These are phyloP conservation scores for Drosophila hamatofila DNA, from an alignment of 2,888 invertebrate genomes.

Conservation along the genomic window DNA sequence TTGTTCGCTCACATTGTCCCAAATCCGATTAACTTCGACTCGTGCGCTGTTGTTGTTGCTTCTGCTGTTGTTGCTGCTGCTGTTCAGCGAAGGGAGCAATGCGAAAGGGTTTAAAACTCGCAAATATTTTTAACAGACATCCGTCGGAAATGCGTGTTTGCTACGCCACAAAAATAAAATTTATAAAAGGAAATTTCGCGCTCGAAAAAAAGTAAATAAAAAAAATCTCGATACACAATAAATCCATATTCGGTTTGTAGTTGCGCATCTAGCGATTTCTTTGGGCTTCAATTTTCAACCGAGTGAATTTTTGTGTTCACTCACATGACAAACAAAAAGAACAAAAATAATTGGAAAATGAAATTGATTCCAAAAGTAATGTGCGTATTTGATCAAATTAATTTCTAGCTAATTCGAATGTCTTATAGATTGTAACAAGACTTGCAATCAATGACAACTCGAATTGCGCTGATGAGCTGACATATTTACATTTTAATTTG, in stretches of 20 bases:
- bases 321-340: slow-evolving; percentile 7
- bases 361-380: slow-evolving; percentile 41
- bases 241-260: slow-evolving; percentile 50
- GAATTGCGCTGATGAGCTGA: background rate
- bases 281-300: slow-evolving; percentile 40
- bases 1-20: slow-evolving; percentile 56
- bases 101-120: slow-evolving; percentile 54
- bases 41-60: slow-evolving; percentile 8
- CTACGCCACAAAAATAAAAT: slow-evolving; percentile 18
- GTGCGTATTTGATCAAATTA: slow-evolving; percentile 29
- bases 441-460: background rate
- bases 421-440: slow-evolving; percentile 16
- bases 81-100: slow-evolving; percentile 28
- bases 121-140: slow-evolving; percentile 40
- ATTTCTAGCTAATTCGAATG: slow-evolving; percentile 35
- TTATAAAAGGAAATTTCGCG: slow-evolving; percentile 34
- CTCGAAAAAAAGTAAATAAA: slow-evolving; percentile 3
- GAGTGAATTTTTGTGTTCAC: slow-evolving; percentile 31
- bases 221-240: slow-evolving; percentile 35
- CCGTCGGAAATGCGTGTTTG: slow-evolving; percentile 51
- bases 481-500: background rate
- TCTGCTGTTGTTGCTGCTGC: slow-evolving; percentile 14
- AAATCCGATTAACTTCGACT: slow-evolving; percentile 55
- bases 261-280: slow-evolving; percentile 10
- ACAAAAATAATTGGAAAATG: slow-evolving; percentile 52